Base-by-base conservation (phyloP, 2,113 vertebrate species). In the Mustela nigripes region DNA sequence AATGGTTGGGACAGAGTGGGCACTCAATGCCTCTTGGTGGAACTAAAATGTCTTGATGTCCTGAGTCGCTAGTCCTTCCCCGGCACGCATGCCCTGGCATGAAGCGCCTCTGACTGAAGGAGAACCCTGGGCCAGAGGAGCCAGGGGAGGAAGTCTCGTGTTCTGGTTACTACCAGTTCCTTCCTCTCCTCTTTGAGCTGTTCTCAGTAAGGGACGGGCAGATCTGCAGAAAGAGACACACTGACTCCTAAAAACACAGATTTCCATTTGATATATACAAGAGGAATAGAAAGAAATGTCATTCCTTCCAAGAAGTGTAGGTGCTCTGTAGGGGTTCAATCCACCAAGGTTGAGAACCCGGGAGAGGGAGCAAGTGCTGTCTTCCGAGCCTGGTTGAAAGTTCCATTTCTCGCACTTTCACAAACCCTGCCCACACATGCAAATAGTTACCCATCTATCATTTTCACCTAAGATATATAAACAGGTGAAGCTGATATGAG, bases 401-500 rank as follows among this genome's bases (percentile, higher is more conserved):
- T 26, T 89, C 56, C 22, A 16, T 69, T 63, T 18, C 31, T 48
- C 36, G 7, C 14, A 33, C 24, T 67, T 63, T 39, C 33, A 39
- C 11, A 12, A 21, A 63, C 28, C 78, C 69, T 95, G 69, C 58
- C 81, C 79, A 45, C 19, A 80, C 15, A n/a, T 4, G 24, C 91
- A 58, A 63, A 92, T 31, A 9, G 21, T 6, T 33, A 53, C 15
- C 26, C 73, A 90, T 86, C 45, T 58, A 33, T 67, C 79, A 45
- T 24, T 96, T 97, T 39, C 80, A 50, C 80, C 58, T 53, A 58
- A 90, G 31, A 60, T 53, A 62, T 14, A 87, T 42, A 42, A 90
- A 95, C 95, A 87, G 83, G 45, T 71, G 78, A 74, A 60, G 89
- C 65, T 42, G 87, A 84, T 78, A 81, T 39, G 65, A 78, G 60